These are phyloP conservation scores for Phorcus lineatus DNA, from an alignment of 2,888 invertebrate species.

Conservation along the genomic window DNA sequence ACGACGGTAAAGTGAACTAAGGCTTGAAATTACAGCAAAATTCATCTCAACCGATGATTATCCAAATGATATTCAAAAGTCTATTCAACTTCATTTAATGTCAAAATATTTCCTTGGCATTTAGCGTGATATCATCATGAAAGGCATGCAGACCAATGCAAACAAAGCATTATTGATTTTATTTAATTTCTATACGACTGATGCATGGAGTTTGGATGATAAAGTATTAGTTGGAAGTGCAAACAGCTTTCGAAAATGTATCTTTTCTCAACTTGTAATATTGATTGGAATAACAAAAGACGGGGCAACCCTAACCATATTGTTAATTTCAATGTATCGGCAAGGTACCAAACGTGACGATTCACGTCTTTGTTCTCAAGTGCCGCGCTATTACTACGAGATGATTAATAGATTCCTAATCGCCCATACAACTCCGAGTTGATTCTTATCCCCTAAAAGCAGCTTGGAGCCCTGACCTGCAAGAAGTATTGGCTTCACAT, in stretches of 20 bases:
- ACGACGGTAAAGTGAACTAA: not conserved
- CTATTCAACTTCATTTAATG: slow-evolving; percentile 13
- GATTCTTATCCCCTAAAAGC: slow-evolving; percentile 17
- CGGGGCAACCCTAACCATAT: not conserved
- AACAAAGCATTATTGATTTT: not conserved
- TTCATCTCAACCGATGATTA: slow-evolving; percentile 3
- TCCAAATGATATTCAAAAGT: not conserved
- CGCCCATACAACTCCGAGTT: not conserved
- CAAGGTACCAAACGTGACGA: not conserved
- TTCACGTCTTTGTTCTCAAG: slow-evolving; percentile 3
- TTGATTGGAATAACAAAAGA: slow-evolving; percentile 8
- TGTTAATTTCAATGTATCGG: slow-evolving; percentile 4
- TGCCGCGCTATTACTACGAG: not conserved
- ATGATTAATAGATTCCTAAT: slow-evolving; percentile 32
- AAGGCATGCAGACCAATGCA: not conserved
- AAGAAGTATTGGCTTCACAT: slow-evolving; percentile 27
- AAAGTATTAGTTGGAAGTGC: slow-evolving; percentile 3
- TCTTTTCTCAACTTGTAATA: slow-evolving; percentile 6
- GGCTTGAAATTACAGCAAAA: slow-evolving; percentile 6
- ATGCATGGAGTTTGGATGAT: not conserved
- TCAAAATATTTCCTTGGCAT: slow-evolving; percentile 10
- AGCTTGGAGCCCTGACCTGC: slow-evolving; percentile 3
- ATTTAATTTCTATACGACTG: slow-evolving; percentile 1
- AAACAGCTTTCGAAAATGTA: slow-evolving; percentile 3
- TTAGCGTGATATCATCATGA: slow-evolving; percentile 4